Evolutionary conservation across 2,797 vertebrate genomes (phyloP).

Genomic region (Gymnothorax javanicus): DNA sequence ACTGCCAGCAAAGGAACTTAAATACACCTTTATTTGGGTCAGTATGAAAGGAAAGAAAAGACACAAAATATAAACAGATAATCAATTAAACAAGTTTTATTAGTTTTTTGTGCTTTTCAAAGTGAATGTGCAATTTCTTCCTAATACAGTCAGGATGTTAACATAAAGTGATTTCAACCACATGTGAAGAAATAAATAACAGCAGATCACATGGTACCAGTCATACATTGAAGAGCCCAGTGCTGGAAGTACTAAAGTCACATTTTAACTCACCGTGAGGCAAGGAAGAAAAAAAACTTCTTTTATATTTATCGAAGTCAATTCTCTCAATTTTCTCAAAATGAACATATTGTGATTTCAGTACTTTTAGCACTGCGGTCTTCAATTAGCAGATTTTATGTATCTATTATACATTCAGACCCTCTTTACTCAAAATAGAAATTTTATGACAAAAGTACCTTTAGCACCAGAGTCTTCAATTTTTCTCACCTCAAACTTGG

Average conservation of each 20-base stretch:
- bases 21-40: not conserved
- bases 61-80: not conserved
- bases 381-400: too few species aligned
- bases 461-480: not conserved
- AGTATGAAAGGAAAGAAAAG: not conserved
- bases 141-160: slow-evolving; percentile 44
- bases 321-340: too few species aligned
- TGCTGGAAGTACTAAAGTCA: too few species aligned
- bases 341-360: too few species aligned
- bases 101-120: slow-evolving; percentile 48
- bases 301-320: too few species aligned
- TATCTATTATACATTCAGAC: too few species aligned
- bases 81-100: slow-evolving; percentile 54
- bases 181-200: slow-evolving; percentile 31
- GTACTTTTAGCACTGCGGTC: too few species aligned
- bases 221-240: not conserved
- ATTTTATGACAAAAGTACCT: not conserved
- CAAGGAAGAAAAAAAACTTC: too few species aligned
- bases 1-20: not conserved
- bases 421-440: too few species aligned
- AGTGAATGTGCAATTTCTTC: slow-evolving; percentile 37
- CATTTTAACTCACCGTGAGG: too few species aligned
- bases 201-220: not conserved
- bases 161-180: slow-evolving; percentile 14
- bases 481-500: not conserved